Evolutionary conservation across 2,888 invertebrate genomes (phyloP).

Genomic region (Acanthosoma haemorrhoidale): DNA sequence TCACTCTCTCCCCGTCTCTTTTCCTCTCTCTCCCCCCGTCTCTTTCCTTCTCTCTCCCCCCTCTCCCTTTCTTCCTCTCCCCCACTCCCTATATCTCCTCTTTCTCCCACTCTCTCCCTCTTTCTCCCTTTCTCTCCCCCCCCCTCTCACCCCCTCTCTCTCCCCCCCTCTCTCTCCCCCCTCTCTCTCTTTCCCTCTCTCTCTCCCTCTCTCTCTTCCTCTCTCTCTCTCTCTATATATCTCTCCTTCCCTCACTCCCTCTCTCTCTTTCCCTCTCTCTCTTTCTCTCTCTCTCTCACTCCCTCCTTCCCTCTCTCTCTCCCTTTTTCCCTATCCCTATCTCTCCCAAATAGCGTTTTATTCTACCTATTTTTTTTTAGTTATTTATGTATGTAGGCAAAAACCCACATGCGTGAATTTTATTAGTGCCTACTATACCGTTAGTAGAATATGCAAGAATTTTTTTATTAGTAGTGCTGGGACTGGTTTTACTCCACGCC

Average conservation of each 20-base stretch:
- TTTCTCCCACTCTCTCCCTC: background rate
- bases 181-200: conserved; percentile 29
- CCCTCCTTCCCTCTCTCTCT: conserved; percentile 31
- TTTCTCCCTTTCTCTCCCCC: conserved; percentile 33
- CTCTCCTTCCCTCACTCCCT: conserved; percentile 29
- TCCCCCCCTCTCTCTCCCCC: conserved; percentile 17
- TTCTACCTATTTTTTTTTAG: too few species aligned
- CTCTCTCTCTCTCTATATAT: too few species aligned
- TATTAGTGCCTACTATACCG: too few species aligned
- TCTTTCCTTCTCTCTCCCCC: background rate
- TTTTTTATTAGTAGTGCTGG: too few species aligned
- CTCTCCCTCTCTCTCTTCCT: conserved; percentile 36
- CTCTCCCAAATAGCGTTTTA: too few species aligned
- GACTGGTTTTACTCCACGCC: too few species aligned
- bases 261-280: background rate
- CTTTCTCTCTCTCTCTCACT: background rate
- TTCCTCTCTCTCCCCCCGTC: background rate
- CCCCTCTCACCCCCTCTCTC: too few species aligned
- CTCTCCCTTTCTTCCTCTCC: conserved; percentile 4
- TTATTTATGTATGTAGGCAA: too few species aligned
- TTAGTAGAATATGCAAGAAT: too few species aligned
- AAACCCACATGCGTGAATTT: too few species aligned
- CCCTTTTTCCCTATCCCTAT: too few species aligned
- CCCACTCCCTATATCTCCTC: background rate
- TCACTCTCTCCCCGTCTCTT: too few species aligned